These are phyloP conservation scores for Drosophila littoralis DNA, from an alignment of 1,140 invertebrate genomes.

Conservation along the genomic window DNA sequence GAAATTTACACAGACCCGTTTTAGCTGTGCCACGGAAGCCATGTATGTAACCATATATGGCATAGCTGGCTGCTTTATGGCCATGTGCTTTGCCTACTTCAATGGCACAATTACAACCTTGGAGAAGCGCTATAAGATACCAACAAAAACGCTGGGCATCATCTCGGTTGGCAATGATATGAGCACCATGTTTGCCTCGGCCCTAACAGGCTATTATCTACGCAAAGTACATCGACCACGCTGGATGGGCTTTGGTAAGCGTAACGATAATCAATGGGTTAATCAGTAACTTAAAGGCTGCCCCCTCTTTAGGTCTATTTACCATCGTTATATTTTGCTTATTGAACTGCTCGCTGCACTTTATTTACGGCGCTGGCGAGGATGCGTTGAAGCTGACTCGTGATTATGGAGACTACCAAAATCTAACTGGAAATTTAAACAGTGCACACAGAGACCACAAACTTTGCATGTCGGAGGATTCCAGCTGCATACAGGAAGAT, in stretches of 20 bases:
- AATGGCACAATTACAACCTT: conserved; percentile 91
- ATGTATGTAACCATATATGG: conserved; percentile 90
- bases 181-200: conserved; percentile 62
- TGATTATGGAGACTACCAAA: conserved; percentile 85
- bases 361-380: conserved; percentile 89
- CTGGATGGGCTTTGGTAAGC: conserved; percentile 75
- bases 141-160: conserved; percentile 89
- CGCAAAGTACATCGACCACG: conserved; percentile 71
- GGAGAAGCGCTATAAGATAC: conserved; percentile 92
- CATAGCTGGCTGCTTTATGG: conserved; percentile 88
- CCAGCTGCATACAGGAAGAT: conserved; percentile 63
- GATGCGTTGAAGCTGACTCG: conserved; percentile 88
- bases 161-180: conserved; percentile 89
- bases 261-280: conserved; percentile 22
- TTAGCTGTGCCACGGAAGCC: conserved; percentile 89
- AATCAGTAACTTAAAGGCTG: conserved; percentile 69
- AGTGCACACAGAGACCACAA: conserved; percentile 35
- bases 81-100: conserved; percentile 90
- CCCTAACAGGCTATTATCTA: conserved; percentile 66
- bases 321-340: conserved; percentile 89
- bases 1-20: neutral
- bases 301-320: conserved; percentile 86
- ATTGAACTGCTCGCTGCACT: conserved; percentile 89
- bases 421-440: conserved; percentile 55
- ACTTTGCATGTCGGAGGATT: conserved; percentile 33